These are phyloP conservation scores for Poeciliopsis turrubarensis DNA, from an alignment of 2,113 vertebrate species.

Conservation along the genomic window DNA sequence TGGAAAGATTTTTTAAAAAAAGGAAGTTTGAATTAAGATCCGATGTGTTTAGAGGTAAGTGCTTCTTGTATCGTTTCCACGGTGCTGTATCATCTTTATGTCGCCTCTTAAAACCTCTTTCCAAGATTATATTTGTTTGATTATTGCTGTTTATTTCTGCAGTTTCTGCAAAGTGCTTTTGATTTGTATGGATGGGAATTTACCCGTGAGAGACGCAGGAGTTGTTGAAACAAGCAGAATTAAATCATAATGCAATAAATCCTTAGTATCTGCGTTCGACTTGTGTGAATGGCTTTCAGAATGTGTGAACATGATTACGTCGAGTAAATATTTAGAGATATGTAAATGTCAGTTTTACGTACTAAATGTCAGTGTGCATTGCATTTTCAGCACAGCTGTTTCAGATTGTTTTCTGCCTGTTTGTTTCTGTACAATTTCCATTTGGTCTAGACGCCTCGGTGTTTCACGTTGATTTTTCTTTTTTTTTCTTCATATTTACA, in stretches of 20 bases:
- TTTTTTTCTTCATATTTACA: conserved; percentile 16
- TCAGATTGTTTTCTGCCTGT: background rate
- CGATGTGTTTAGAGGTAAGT: too few relatives aligned
- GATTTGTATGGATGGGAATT: background rate
- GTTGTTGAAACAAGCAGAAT: conserved; percentile 1
- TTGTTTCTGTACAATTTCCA: background rate
- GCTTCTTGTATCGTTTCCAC: background rate
- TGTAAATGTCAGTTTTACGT: conserved; percentile 35
- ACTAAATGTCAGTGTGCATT: conserved; percentile 32
- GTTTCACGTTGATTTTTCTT: background rate
- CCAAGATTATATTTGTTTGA: background rate
- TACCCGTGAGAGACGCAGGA: background rate
- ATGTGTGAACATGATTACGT: conserved; percentile 3
- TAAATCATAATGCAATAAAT: background rate
- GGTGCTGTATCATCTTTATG: background rate
- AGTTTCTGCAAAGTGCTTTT: background rate
- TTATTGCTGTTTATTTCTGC: background rate
- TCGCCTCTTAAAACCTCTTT: background rate
- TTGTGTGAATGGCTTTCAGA: background rate
- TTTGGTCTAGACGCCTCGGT: background rate
- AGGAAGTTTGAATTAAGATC: background rate
- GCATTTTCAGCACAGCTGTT: background rate
- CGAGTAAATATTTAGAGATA: conserved; percentile 28
- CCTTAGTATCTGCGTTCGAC: background rate
- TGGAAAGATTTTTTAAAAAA: background rate